Evolutionary conservation across 2,113 vertebrate species (phyloP).

Genomic region (Otolemur garnettii): DNA sequence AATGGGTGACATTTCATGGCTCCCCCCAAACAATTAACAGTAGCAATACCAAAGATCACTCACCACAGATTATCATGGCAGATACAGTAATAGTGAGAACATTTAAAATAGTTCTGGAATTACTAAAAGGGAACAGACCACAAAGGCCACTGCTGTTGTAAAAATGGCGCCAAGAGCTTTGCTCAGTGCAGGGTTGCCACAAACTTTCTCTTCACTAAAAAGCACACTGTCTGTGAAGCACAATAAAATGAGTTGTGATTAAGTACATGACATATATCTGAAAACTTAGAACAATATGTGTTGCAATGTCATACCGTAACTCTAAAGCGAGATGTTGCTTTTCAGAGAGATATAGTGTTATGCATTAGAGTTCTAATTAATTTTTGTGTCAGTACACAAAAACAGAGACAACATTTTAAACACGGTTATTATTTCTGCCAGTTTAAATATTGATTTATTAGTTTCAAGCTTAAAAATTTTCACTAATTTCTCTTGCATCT

Average conservation of each 20-base stretch:
- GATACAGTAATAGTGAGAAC: neutral
- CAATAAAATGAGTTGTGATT: neutral
- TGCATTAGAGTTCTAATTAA: neutral
- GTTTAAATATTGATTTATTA: neutral
- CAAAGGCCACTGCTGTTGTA: neutral
- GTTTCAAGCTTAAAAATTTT: neutral
- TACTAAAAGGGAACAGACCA: neutral
- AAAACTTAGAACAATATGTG: neutral
- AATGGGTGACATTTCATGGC: neutral
- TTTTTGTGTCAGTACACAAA: neutral
- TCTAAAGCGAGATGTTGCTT: neutral
- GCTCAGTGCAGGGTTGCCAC: neutral
- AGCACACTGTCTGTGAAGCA: neutral
- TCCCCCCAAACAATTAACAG: neutral
- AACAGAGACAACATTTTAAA: conserved; percentile 23
- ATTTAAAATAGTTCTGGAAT: neutral
- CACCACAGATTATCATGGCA: neutral
- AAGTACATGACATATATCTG: neutral
- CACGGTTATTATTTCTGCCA: neutral
- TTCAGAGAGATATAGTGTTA: neutral
- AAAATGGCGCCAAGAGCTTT: neutral
- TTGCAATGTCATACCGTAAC: neutral
- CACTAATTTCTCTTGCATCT: neutral
- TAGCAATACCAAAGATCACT: neutral
- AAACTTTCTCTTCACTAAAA: neutral